These are phyloP conservation scores for Orchestes rusci DNA, from an alignment of 2,888 invertebrate species.

Conservation along the genomic window DNA sequence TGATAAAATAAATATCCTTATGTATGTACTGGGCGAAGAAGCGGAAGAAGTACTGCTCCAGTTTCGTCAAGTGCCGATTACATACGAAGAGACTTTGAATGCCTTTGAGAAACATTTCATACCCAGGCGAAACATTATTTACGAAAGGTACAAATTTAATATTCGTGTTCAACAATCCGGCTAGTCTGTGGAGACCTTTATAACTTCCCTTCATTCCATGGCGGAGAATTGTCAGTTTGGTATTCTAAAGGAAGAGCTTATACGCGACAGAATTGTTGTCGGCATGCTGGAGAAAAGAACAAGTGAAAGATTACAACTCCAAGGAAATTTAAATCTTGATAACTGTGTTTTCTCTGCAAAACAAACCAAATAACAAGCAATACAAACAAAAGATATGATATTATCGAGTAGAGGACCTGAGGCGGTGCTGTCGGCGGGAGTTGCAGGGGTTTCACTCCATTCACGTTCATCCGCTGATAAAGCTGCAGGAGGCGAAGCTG, in stretches of 20 bases:
- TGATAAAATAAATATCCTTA: not conserved
- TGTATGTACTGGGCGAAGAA: slow-evolving; percentile 2
- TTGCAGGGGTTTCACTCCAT: no score
- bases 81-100: no score
- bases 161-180: not conserved
- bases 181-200: slow-evolving; percentile 1
- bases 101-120: slow-evolving; percentile 2
- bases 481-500: no score
- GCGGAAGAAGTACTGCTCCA: no score
- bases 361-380: not conserved
- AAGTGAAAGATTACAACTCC: slow-evolving; percentile 3
- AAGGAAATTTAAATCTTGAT: not conserved
- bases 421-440: no score
- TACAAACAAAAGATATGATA: no score
- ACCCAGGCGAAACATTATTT: not conserved
- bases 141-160: not conserved
- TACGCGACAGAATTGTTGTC: slow-evolving; percentile 31
- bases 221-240: slow-evolving; percentile 6
- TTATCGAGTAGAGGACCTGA: no score
- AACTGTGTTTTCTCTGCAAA: not conserved
- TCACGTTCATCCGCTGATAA: no score
- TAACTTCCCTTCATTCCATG: not conserved
- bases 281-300: slow-evolving; percentile 28
- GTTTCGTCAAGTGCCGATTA: no score
- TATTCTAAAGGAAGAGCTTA: slow-evolving; percentile 27